A percentile compares a stretch with the other conserved stretches of the same genome.
Evolutionary conservation across 53 echinoderm and acorn worm genomes (phyloP).

Genomic region (Patiria pectinifera): DNA sequence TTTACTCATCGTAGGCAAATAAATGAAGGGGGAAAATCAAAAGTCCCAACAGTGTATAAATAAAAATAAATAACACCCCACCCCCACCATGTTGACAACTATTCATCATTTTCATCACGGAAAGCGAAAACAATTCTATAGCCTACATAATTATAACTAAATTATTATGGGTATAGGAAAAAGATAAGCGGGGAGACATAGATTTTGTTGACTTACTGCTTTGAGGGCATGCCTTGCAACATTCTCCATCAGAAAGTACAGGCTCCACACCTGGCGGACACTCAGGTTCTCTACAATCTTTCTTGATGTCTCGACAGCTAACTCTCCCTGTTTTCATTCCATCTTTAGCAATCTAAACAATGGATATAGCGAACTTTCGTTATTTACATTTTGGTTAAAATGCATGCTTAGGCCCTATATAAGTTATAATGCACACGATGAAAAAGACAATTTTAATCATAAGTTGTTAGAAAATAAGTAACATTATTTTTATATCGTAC

Average conservation of each 20-base stretch:
- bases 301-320: conserved; percentile 74
- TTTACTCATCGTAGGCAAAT: neutral
- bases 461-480: too few relatives aligned
- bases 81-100: too few relatives aligned
- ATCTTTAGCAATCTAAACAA: conserved; percentile 65
- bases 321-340: conserved; percentile 72
- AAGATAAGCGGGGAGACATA: neutral
- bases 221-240: conserved; percentile 88
- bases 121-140: too few relatives aligned
- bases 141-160: too few relatives aligned
- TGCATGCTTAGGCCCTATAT: neutral
- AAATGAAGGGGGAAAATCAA: too few relatives aligned
- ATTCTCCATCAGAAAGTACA: conserved; percentile 70
- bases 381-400: neutral
- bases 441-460: too few relatives aligned
- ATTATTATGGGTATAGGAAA: neutral
- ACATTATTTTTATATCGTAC: too few relatives aligned
- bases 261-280: conserved; percentile 77
- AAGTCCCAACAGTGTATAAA: too few relatives aligned
- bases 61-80: too few relatives aligned
- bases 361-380: neutral
- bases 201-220: conserved; percentile 59
- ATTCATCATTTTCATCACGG: too few relatives aligned
- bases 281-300: conserved; percentile 67
- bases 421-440: too few relatives aligned